phyloP scores from a whole-genome alignment of 2,888 invertebrate species.

The Meiosimyza platycephala region DNA sequence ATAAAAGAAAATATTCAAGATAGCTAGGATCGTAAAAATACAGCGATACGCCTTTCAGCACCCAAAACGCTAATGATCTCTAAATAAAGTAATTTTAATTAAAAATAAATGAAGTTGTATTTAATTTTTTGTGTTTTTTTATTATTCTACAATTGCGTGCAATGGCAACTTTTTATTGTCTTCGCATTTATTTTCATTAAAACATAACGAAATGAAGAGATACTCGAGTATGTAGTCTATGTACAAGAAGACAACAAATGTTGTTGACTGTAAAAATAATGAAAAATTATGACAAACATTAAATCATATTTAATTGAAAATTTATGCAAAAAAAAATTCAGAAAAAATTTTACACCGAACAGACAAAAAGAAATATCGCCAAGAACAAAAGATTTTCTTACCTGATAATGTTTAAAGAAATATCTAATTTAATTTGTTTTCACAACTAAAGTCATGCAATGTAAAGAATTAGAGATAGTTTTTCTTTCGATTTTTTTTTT shows the following conservation, averaged over 20 bases:
- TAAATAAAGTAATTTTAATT: slow-evolving; percentile 21
- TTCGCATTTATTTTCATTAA: too few species aligned
- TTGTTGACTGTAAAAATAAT: too few species aligned
- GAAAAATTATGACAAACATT: slow-evolving; percentile 32
- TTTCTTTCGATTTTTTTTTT: background rate
- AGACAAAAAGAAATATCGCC: background rate
- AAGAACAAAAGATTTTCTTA: slow-evolving; percentile 22
- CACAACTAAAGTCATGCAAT: slow-evolving; percentile 1
- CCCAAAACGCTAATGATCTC: slow-evolving; percentile 25
- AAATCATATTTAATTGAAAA: slow-evolving; percentile 32
- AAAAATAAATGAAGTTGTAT: background rate
- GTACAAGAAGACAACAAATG: too few species aligned
- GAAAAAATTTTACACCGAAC: background rate
- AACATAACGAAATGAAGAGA: too few species aligned
- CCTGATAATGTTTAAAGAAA: slow-evolving; percentile 16
- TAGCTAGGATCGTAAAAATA: background rate
- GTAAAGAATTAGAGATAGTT: too few species aligned
- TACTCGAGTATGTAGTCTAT: too few species aligned
- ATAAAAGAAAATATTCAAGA: background rate
- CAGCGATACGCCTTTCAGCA: slow-evolving; percentile 32
- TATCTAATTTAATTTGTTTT: slow-evolving; percentile 20
- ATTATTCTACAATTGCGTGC: too few species aligned
- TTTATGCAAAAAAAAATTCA: slow-evolving; percentile 17
- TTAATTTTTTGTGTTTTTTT: too few species aligned
- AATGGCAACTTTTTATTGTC: too few species aligned